phyloP scores from a whole-genome alignment of 2,797 vertebrate genomes.

The Scomberomorus guttatus region DNA sequence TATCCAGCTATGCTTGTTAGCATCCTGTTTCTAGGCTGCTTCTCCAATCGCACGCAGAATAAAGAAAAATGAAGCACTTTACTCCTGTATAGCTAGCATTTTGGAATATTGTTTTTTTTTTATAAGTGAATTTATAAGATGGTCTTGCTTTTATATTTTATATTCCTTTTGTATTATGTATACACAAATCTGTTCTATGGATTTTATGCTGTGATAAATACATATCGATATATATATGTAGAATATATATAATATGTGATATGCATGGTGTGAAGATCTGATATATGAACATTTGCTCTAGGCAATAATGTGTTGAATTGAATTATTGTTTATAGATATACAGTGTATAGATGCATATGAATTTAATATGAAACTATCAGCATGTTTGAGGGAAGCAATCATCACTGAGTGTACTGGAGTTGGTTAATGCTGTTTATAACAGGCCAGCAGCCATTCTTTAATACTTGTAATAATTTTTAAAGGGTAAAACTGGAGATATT shows the following conservation, averaged over 20 bases:
- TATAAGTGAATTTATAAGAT: constrained; percentile 79
- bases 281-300: constrained; percentile 66
- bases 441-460: constrained; percentile 38
- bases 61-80: constrained; percentile 83
- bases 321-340: constrained; percentile 67
- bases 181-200: constrained; percentile 76
- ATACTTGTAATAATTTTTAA: constrained; percentile 6
- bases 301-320: constrained; percentile 74
- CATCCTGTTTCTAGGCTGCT: constrained; percentile 73
- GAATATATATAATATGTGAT: constrained; percentile 58
- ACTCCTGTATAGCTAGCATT: constrained; percentile 80
- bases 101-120: constrained; percentile 74
- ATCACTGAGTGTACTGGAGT: constrained; percentile 40
- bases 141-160: constrained; percentile 84
- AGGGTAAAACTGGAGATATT: constrained; percentile 21
- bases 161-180: constrained; percentile 82
- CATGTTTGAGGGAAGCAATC: constrained; percentile 67
- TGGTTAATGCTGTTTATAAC: constrained; percentile 45
- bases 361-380: constrained; percentile 63
- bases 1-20: constrained; percentile 68
- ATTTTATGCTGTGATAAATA: constrained; percentile 72
- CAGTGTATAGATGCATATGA: constrained; percentile 64
- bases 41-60: constrained; percentile 73
- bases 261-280: constrained; percentile 81
- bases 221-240: constrained; percentile 59